phyloP scores from a whole-genome alignment of 2,113 vertebrate species.

The Garra rufa region DNA sequence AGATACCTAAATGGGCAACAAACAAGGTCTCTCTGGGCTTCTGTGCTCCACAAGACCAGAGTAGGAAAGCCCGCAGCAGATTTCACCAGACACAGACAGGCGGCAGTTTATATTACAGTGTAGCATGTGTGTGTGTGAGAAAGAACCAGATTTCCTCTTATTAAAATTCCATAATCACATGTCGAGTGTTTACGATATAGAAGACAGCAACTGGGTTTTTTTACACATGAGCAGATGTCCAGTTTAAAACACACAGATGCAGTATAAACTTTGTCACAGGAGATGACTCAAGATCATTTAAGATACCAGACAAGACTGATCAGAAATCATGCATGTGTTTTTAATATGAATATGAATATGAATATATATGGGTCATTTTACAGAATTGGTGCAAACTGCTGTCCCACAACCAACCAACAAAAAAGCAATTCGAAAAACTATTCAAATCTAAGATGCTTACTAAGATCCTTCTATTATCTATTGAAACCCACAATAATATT shows the following conservation, averaged over 20 bases:
- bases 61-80: neutral
- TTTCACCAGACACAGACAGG: neutral
- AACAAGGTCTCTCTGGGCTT: neutral
- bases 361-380: neutral
- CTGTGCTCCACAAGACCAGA: neutral
- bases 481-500: no score
- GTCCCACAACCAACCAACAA: no score
- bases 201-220: conserved; percentile 28
- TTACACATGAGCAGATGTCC: conserved; percentile 42
- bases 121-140: neutral
- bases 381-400: no score
- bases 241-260: conserved; percentile 32
- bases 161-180: conserved; percentile 38
- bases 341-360: neutral
- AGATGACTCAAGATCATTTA: neutral
- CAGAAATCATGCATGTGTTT: neutral
- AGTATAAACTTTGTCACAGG: neutral
- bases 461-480: no score
- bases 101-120: neutral
- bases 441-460: no score
- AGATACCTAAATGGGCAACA: neutral
- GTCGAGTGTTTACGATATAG: conserved; percentile 31
- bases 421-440: no score
- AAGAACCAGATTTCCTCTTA: conserved; percentile 28
- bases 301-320: neutral